Conservation (phyloP, 2,113 vertebrate species). For the Otus sunia region DNA sequence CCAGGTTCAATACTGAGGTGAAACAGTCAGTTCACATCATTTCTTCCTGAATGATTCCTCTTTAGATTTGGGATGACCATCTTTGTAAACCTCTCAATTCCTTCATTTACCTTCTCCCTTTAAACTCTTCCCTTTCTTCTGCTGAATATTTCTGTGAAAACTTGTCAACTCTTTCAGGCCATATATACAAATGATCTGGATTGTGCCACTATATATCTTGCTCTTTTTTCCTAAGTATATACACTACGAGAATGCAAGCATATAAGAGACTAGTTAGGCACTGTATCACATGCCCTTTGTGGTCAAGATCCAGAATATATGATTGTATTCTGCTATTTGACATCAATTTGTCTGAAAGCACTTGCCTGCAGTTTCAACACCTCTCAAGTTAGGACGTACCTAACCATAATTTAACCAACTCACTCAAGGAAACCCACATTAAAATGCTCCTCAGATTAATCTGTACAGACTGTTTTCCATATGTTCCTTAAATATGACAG, state of each 20-base stretch:
- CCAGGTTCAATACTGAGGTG: not conserved
- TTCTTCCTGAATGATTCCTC: not conserved
- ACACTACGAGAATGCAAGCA: not conserved
- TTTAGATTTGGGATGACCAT: not conserved
- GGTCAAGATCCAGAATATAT: not conserved
- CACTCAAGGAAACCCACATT: slow-evolving; percentile 4
- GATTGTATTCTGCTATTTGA: not conserved
- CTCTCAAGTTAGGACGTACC: not conserved
- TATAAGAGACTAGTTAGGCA: not conserved
- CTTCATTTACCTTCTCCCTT: not conserved
- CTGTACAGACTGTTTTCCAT: slow-evolving; percentile 43
- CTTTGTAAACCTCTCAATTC: not conserved
- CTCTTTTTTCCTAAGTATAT: not conserved
- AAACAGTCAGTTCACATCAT: not conserved
- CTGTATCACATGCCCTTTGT: not conserved
- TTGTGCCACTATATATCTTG: not conserved
- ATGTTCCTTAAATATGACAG: slow-evolving; percentile 45
- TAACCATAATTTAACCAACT: slow-evolving; percentile 15
- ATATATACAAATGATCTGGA: not conserved
- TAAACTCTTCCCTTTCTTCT: not conserved
- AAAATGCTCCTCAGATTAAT: slow-evolving; percentile 36
- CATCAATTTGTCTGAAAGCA: slow-evolving; percentile 12
- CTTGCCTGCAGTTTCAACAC: not conserved
- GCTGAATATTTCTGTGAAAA: not conserved
- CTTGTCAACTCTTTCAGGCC: not conserved